Conservation (phyloP, 1,140 invertebrate species). For the Octopus sinensis region DNA sequence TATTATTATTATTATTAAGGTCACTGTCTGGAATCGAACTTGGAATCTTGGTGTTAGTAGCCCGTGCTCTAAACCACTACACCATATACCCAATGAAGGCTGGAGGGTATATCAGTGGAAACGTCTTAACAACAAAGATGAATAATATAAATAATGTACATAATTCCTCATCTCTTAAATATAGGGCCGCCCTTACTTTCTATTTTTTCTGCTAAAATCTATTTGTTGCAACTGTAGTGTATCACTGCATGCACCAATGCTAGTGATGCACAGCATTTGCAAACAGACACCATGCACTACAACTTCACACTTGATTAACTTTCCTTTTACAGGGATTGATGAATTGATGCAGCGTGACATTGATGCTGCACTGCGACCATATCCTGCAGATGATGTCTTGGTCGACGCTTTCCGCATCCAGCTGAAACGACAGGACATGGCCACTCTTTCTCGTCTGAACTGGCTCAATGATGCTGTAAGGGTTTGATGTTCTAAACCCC, state of each 20-base stretch:
- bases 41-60: too few species aligned
- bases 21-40: too few species aligned
- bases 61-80: too few species aligned
- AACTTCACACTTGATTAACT: not conserved
- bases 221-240: not conserved
- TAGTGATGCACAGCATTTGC: not conserved
- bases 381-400: conserved; percentile 60
- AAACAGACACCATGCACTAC: not conserved
- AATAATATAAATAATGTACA: too few species aligned
- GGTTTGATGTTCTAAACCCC: not conserved
- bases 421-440: conserved; percentile 71
- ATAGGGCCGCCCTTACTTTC: not conserved
- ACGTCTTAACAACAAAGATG: too few species aligned
- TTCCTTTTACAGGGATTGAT: conserved; percentile 45
- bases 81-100: too few species aligned
- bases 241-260: not conserved
- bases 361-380: conserved; percentile 54
- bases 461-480: conserved; percentile 92
- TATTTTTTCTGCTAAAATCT: not conserved
- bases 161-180: not conserved
- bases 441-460: conserved; percentile 75
- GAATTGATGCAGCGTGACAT: conserved; percentile 58
- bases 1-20: too few species aligned
- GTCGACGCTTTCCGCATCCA: conserved; percentile 62
- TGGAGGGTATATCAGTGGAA: too few species aligned